Evolutionary conservation across 2,113 vertebrate species (phyloP), one percentile per base, ranked within the genome.

Genomic region (Lota lota): DNA sequence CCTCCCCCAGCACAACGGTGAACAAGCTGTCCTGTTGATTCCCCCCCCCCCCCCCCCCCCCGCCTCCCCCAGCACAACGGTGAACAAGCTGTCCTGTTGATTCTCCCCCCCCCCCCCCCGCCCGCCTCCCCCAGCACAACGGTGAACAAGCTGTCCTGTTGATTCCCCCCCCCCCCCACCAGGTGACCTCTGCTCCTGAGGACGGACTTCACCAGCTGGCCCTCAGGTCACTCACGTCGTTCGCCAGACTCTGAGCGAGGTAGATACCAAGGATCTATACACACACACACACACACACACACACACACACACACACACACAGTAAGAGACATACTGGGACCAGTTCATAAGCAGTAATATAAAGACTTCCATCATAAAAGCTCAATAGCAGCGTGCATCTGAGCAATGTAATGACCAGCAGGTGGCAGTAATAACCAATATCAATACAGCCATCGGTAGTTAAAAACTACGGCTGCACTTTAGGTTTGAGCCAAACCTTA

Each of bases 251-350:
- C 90, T 96, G 95, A 83, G 94, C 95, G 74, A 96, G 87, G 83
- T 95, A 95, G 86, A 96, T 95, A 17, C 95, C 94, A 72, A 95
- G 95, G 74, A 95, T 94, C 95, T 96, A 86, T 11, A 47, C 40
- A 47, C 40, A 47, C 40, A 47, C 10, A 14, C 40, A 47, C n/a
- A n/a, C n/a, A n/a, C n/a, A n/a, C n/a, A n/a, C n/a, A 47, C 40
- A 47, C n/a, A n/a, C n/a, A n/a, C n/a, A 80, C 15, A 75, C 66
- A 81, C 56, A 18, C 68, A 79, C 60, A 67, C 66, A 64, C 22
- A 63, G 63, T n/a, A 57, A 8, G 40, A n/a, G 54, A 47, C 40
- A 62, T n/a, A 33, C 28, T 33, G 1, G 60, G 17, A 63, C 28
- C 47, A 64, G 58, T 24, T 33, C 53, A 22, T 15, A 20, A 50